Evolutionary conservation across 2,113 vertebrate species (phyloP), one percentile per base, ranked within the genome.

Genomic region (Leiothrix lutea): DNA sequence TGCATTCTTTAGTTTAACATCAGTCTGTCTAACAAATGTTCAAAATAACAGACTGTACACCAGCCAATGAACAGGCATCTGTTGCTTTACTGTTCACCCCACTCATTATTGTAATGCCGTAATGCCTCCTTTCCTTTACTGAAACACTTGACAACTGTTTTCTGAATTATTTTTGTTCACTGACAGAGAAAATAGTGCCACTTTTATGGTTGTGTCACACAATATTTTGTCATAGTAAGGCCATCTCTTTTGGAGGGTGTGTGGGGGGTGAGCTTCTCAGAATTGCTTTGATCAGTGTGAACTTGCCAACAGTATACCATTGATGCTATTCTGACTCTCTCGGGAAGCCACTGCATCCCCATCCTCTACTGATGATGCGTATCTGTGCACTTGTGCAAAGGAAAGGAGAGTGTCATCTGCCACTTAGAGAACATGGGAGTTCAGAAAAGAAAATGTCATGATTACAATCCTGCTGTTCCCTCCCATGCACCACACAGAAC

Each of bases 231-330:
- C 78, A 53, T 21, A 73, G 67, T 60, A 70, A 91, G 74, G 71
- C 86, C 57, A 53, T 85, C 60, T 88, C 88, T 81, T 93, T 77
- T 0, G 15, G 25, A 16, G 20, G 26, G 23, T 56, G 56, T 4
- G 44, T 45, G 19, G 19, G 53, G 62, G 14, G 2, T 58, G 51
- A 81, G 77, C 51, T 45, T 61, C 89, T 87, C 72, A 51, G 91
- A 93, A 94, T 79, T 77, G 80, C 86, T 94, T 92, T 93, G 92
- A 95, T 94, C 88, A 74, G 74, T 96, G 78, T 66, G 77, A 92
- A 75, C 79, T 82, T 92, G 88, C 80, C 95, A 72, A 42, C 95
- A 81, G 65, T 44, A 35, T 74, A 89, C 57, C 65, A 62, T 47
- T 80, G 80, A 93, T 94, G 80, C 72, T 94, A 56, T 92, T 89